Conservation (phyloP, 2,113 vertebrate species). For the Oryzias javanicus region DNA sequence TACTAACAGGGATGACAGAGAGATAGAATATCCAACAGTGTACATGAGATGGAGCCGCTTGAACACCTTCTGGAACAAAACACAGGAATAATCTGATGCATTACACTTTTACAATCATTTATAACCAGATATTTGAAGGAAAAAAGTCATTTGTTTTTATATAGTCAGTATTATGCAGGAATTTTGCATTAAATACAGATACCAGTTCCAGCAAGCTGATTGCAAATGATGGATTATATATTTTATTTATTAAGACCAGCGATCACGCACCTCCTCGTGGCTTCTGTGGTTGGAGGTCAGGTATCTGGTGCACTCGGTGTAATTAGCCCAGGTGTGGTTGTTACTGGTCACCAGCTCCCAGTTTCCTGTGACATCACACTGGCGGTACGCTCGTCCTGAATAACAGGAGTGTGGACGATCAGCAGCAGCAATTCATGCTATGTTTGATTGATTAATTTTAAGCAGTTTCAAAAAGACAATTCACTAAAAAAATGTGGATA, state of each 20-base stretch:
- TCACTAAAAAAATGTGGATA: no score
- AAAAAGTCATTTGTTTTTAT: no score
- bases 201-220: background rate
- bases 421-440: background rate
- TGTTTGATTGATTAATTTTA: no score
- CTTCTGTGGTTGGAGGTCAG: slow-evolving; percentile 75
- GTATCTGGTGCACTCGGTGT: slow-evolving; percentile 85
- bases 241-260: background rate
- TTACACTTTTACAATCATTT: background rate
- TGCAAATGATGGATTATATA: background rate
- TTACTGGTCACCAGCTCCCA: slow-evolving; percentile 83
- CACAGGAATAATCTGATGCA: slow-evolving; percentile 5
- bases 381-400: slow-evolving; percentile 84
- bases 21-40: slow-evolving; percentile 88
- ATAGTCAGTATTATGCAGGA: no score
- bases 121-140: background rate
- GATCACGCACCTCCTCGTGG: slow-evolving; percentile 77
- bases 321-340: slow-evolving; percentile 94
- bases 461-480: no score
- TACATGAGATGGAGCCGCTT: slow-evolving; percentile 89
- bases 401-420: background rate
- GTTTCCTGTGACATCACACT: slow-evolving; percentile 77
- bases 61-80: slow-evolving; percentile 82
- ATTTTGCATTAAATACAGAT: no score
- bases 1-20: slow-evolving; percentile 81